phyloP scores from a whole-genome alignment of 2,113 vertebrate genomes.

The Alligator mississippiensis region DNA sequence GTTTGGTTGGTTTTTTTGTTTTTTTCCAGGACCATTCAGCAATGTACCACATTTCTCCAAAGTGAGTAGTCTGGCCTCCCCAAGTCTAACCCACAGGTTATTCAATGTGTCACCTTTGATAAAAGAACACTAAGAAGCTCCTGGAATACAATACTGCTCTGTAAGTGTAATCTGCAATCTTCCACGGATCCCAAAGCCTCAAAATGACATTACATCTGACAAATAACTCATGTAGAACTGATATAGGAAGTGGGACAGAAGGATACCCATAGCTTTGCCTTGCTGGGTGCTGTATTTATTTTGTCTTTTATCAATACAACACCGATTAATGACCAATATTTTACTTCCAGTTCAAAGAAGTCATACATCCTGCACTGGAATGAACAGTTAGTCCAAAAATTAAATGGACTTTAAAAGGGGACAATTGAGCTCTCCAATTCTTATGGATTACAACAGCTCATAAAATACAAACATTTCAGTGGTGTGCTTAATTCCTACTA shows the following conservation, averaged over 20 bases:
- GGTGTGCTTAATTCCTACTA: background rate
- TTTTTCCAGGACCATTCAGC: background rate
- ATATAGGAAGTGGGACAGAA: constrained; percentile 32
- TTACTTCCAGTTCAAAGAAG: background rate
- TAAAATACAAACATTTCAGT: background rate
- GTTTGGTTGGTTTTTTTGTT: too few species aligned
- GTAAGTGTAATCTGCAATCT: constrained; percentile 52
- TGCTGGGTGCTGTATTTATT: constrained; percentile 11
- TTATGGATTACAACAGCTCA: background rate
- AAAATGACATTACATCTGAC: constrained; percentile 26
- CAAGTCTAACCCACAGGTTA: background rate
- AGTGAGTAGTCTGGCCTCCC: background rate
- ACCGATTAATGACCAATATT: background rate
- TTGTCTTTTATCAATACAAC: background rate
- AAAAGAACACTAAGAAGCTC: constrained; percentile 22
- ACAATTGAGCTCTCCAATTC: constrained; percentile 3
- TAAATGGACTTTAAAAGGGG: constrained; percentile 12
- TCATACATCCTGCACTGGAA: background rate
- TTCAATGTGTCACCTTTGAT: background rate
- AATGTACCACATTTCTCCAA: background rate
- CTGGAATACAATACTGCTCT: background rate
- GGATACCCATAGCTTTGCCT: background rate
- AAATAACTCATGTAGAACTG: constrained; percentile 55
- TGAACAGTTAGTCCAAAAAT: constrained; percentile 8
- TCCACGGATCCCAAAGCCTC: background rate